phyloP scores from a whole-genome alignment of 2,888 invertebrate genomes.

The Drosophila hamatofila region DNA sequence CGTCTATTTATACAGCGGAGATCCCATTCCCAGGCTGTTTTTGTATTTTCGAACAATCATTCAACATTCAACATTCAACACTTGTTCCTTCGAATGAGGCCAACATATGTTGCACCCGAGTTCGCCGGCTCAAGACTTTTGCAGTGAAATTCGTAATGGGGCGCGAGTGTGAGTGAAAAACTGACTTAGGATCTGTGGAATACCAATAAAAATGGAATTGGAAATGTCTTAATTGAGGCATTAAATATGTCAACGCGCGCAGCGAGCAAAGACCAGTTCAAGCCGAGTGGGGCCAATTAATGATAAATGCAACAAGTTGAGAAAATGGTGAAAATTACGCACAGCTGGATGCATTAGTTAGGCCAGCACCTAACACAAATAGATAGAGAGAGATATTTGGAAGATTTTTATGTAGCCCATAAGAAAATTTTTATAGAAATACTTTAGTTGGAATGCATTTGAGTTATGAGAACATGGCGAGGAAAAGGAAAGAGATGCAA shows the following conservation, averaged over 20 bases:
- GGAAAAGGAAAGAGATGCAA: background rate
- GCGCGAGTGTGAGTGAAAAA: conserved; percentile 21
- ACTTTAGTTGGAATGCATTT: background rate
- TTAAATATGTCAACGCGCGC: conserved; percentile 57
- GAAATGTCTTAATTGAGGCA: conserved; percentile 72
- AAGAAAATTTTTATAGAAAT: conserved; percentile 1
- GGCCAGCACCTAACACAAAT: conserved; percentile 8
- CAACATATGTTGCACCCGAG: conserved; percentile 37
- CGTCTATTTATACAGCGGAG: conserved; percentile 41
- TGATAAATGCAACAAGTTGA: conserved; percentile 47
- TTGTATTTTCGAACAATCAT: conserved; percentile 40
- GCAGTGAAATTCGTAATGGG: conserved; percentile 20
- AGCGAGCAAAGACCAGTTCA: conserved; percentile 16
- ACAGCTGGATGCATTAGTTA: conserved; percentile 35
- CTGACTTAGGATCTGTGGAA: conserved; percentile 54
- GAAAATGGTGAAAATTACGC: conserved; percentile 18
- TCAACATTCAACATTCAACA: conserved; percentile 43
- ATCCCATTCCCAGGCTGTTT: conserved; percentile 4
- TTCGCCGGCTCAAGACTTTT: conserved; percentile 1
- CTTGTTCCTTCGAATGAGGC: conserved; percentile 50
- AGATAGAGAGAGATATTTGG: background rate
- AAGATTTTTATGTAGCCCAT: background rate
- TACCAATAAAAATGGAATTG: conserved; percentile 53
- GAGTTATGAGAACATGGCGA: too few species aligned
- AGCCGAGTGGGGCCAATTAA: conserved; percentile 40